Base-by-base conservation (phyloP, 37 sponge, comb jelly and placozoan species). In the Aplysina aerophoba region DNA sequence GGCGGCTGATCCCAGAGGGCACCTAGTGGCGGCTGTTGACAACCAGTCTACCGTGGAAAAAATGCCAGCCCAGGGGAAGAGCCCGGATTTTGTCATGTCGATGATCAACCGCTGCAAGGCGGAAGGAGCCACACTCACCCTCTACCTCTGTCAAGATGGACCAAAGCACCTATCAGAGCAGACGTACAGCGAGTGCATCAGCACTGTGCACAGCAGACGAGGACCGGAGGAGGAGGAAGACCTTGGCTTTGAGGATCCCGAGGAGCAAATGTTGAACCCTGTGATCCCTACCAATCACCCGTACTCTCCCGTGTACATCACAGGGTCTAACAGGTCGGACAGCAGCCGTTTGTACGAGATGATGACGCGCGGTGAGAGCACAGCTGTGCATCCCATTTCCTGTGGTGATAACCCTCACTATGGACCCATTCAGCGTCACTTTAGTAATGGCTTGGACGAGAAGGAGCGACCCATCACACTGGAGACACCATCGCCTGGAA, bases 61-160 rank as follows among this genome's bases (percentile, higher is more conserved):
- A n/a, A n/a, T n/a, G n/a, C n/a, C n/a, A n/a, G 78, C 37, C 20
- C 78, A 41, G n/a, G 53, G 53, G 44, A 75, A 75, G 54, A 75
- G n/a, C 12, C 78, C 78, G 2, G 38, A 75, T 1, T 53, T 40
- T 1, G 53, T 75, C 38, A 75, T 40, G 53, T 15, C 37, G 14
- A 38, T 75, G 78, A 75, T 75, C 25, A 38, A 36, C 24, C 38
- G 39, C 0, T n/a, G 50, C 20, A n/a, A 19, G 39, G 54, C 0
- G 20, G 14, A 16, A 25, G 20, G 37, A 41, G 78, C 41, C 1
- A n/a, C 54, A 0, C 44, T 75, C 3, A 30, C 34, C 34, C 33
- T 69, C 35, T 75, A 75, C 40, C 78, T 41, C 53, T 75, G 78
- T 50, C 25, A 22, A 53, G 78, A 75, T 14, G 54, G 78, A 1